A percentile compares a stretch with the other conserved stretches of the same genome.
phyloP scores from a whole-genome alignment of 2,797 vertebrate species.

The Micropoecilia bifurca region DNA sequence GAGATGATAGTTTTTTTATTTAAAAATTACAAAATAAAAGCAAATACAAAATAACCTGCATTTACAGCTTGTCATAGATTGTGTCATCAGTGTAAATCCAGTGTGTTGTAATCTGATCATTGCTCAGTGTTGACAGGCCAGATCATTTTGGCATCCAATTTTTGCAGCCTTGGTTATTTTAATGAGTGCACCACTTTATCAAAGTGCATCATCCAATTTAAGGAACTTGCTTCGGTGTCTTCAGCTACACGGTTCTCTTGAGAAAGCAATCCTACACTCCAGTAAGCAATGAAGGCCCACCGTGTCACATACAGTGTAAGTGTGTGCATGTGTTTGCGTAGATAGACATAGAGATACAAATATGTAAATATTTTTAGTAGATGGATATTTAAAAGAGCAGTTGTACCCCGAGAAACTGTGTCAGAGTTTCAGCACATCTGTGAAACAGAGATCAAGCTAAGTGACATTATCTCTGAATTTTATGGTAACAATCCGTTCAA shows the following conservation, averaged over 20 bases:
- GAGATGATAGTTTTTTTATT: conserved; percentile 2
- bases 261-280: conserved; percentile 73
- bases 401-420: conserved; percentile 39
- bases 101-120: conserved; percentile 14
- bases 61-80: conserved; percentile 14
- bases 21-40: not conserved
- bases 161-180: conserved; percentile 23
- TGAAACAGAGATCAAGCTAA: conserved; percentile 17
- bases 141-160: conserved; percentile 26
- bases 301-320: conserved; percentile 26
- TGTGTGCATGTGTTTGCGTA: not conserved
- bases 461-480: conserved; percentile 6
- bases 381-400: not conserved
- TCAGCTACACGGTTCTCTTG: conserved; percentile 44
- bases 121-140: not conserved
- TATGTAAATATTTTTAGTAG: not conserved
- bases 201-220: conserved; percentile 43
- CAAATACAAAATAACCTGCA: not conserved
- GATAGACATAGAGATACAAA: not conserved
- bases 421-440: not conserved
- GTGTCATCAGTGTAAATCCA: conserved; percentile 10
- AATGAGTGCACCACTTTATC: conserved; percentile 37
- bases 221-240: conserved; percentile 47
- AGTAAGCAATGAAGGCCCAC: conserved; percentile 52
- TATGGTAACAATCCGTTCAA: conserved; percentile 38